phyloP scores from a whole-genome alignment of 2,113 vertebrate genomes.

The Cyprinodon tularosa region DNA sequence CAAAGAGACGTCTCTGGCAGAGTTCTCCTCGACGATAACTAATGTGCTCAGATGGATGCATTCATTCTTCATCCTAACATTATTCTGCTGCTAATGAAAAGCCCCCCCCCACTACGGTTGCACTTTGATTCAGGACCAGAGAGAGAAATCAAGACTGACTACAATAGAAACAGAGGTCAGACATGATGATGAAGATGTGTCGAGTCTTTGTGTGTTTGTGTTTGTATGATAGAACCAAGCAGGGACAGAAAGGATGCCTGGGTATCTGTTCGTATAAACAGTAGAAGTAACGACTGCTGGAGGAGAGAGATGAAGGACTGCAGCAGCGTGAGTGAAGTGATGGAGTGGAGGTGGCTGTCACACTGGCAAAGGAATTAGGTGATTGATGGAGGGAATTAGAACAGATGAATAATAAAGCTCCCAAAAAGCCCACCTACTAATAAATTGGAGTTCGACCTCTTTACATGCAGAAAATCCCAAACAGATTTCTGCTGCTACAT shows the following conservation, averaged over 20 bases:
- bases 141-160: conserved; percentile 25
- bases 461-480: not conserved
- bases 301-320: not conserved
- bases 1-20: conserved; percentile 42
- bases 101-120: conserved; percentile 69
- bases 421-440: not conserved
- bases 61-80: conserved; percentile 78
- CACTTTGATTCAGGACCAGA: conserved; percentile 51
- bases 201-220: not conserved
- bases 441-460: not conserved
- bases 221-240: not conserved
- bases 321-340: conserved; percentile 11
- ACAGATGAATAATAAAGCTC: conserved; percentile 62
- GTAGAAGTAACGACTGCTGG: not conserved
- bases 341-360: conserved; percentile 60
- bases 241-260: not conserved
- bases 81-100: conserved; percentile 68
- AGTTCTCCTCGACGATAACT: conserved; percentile 63
- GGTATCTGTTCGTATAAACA: conserved; percentile 13
- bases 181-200: conserved; percentile 5
- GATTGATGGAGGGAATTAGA: conserved; percentile 48
- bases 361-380: conserved; percentile 45
- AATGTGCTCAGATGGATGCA: conserved; percentile 70
- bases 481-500: not conserved
- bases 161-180: not conserved